Percentiles rank a stretch among this genome's conserved stretches.
Conservation (phyloP, 2,113 vertebrate species). For the Felis catus region DNA sequence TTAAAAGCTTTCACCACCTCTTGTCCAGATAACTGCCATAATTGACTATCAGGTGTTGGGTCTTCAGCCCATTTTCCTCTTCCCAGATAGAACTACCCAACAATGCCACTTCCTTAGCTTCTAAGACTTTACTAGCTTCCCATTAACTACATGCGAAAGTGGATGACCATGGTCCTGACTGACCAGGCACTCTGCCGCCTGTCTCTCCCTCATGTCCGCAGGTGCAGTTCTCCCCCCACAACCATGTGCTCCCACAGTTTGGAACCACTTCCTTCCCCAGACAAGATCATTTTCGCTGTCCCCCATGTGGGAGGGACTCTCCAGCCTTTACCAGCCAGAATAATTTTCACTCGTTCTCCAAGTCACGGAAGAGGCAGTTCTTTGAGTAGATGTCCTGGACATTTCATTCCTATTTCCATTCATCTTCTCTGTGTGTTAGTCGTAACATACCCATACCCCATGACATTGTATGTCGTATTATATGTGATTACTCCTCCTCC, state of each 20-base stretch:
- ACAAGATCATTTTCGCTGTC: not conserved
- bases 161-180: too few relatives aligned
- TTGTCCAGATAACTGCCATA: not conserved
- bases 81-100: not conserved
- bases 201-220: not conserved
- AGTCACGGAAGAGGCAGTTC: not conserved
- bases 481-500: not conserved
- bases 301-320: not conserved
- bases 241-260: too few relatives aligned
- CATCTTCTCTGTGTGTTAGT: not conserved
- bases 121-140: not conserved
- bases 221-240: not conserved
- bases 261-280: accelerated
- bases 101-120: not conserved
- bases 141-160: accelerated
- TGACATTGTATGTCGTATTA: too few relatives aligned
- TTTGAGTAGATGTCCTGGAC: not conserved
- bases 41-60: not conserved
- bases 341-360: not conserved
- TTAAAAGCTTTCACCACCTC: not conserved
- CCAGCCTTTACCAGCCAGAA: not conserved
- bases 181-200: not conserved
- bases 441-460: not conserved
- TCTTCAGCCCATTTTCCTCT: too few relatives aligned
- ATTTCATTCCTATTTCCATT: not conserved